Evolutionary conservation across 2,888 invertebrate genomes (phyloP).

Genomic region (Aspidiotus rigidus): DNA sequence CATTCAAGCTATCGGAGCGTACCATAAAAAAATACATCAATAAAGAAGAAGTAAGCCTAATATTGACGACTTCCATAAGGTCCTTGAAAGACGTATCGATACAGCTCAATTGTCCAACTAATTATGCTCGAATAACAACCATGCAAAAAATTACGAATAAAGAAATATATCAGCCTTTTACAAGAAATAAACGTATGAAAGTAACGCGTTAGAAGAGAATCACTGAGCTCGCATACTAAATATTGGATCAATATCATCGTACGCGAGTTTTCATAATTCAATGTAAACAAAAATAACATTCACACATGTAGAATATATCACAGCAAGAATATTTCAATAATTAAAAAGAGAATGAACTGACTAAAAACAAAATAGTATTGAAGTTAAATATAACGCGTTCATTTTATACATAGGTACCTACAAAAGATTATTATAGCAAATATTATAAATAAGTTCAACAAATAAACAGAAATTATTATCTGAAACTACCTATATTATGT

Average conservation of each 20-base stretch:
- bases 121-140: neutral
- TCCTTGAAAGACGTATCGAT: no score
- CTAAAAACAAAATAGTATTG: constrained; percentile 17
- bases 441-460: neutral
- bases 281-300: neutral
- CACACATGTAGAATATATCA: constrained; percentile 2
- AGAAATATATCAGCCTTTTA: neutral
- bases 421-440: neutral
- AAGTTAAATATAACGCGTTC: constrained; percentile 1
- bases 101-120: no score
- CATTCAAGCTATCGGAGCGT: no score
- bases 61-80: no score
- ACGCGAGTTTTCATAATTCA: neutral
- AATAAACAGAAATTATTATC: neutral
- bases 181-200: neutral
- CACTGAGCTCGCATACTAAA: neutral
- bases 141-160: neutral
- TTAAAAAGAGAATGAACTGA: constrained; percentile 16
- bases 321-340: constrained; percentile 10
- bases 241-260: neutral
- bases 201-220: neutral
- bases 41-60: no score
- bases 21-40: no score
- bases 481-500: neutral
- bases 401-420: neutral